Evolutionary conservation across 1,140 invertebrate species (phyloP).

Genomic region (Dinothrombium tinctorium): DNA sequence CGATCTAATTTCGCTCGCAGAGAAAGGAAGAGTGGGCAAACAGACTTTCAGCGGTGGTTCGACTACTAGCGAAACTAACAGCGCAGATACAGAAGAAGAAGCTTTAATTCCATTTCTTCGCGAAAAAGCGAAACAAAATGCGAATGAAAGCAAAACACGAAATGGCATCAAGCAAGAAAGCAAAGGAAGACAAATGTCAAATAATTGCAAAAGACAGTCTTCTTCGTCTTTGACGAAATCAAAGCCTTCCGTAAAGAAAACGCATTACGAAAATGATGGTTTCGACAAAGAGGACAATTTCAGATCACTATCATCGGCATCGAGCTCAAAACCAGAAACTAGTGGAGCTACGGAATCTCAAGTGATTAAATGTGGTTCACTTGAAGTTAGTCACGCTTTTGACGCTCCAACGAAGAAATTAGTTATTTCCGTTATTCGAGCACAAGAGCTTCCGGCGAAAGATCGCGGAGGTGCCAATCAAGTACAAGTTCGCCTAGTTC

Average conservation of each 20-base stretch:
- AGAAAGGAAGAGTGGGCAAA: no score
- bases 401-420: constrained; percentile 66
- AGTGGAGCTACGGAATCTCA: neutral
- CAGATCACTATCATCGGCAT: no score
- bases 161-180: constrained; percentile 2
- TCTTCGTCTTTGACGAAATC: no score
- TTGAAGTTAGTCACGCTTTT: constrained; percentile 67
- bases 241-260: no score
- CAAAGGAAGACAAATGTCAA: neutral
- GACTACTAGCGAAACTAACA: neutral
- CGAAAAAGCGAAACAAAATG: constrained; percentile 7
- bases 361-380: constrained; percentile 7
- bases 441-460: constrained; percentile 45
- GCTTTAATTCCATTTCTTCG: constrained; percentile 1
- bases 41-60: no score
- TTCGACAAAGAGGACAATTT: no score
- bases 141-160: no score
- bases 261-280: no score
- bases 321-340: no score
- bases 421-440: constrained; percentile 67
- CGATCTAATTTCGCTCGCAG: no score
- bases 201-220: no score
- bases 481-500: constrained; percentile 46
- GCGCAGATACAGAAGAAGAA: neutral
- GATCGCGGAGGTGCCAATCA: constrained; percentile 46